Base-by-base conservation (phyloP, 2,797 vertebrate genomes). In the Falco naumanni region DNA sequence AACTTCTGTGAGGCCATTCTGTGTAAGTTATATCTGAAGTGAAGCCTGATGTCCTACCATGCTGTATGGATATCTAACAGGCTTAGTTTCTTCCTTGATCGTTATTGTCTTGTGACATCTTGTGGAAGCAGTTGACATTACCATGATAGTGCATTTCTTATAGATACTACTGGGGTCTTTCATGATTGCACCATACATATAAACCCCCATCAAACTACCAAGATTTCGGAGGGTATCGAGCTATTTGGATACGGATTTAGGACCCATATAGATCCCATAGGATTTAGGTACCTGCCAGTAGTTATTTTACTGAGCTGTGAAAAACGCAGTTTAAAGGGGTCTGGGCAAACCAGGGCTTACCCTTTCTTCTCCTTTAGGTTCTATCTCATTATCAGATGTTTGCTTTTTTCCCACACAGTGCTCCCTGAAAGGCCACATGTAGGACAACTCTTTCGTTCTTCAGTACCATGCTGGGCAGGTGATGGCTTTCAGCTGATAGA, bases 91-190 rank as follows among this genome's bases (percentile, higher is more conserved):
- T 66, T 59, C 54, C 28, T 61, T 70, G 5, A 11, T 61, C 43
- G 51, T 90, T 92, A 61, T 5, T 0, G 1, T 84, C 90, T 94
- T 77, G n/a, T 93, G 95, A 89, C 95, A 96, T 80, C 95, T 94
- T 77, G 96, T 96, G 96, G 96, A 83, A 57, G 60, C 18, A 68
- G 22, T 5, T 56, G 68, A 34, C 68, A 92, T 94, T 93, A 54
- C 95, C 20, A 8, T 9, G 29, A 28, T 16, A 24, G 19, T 6
- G 71, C 71, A 57, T 72, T 39, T 70, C 8, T 48, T 53, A 41
- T 0, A 70, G 65, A 12, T 54, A 25, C 21, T 26, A 13, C 22
- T 1, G 6, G 17, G 1, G 6, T 39, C 7, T 65, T 53, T 39
- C 3, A 19, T 22, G 1, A 41, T 48, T 89, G 45, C 37, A 60